Percentiles rank a stretch among this genome's conserved stretches.
phyloP scores from a whole-genome alignment of 2,113 vertebrate genomes.

The Menidia beryllina region DNA sequence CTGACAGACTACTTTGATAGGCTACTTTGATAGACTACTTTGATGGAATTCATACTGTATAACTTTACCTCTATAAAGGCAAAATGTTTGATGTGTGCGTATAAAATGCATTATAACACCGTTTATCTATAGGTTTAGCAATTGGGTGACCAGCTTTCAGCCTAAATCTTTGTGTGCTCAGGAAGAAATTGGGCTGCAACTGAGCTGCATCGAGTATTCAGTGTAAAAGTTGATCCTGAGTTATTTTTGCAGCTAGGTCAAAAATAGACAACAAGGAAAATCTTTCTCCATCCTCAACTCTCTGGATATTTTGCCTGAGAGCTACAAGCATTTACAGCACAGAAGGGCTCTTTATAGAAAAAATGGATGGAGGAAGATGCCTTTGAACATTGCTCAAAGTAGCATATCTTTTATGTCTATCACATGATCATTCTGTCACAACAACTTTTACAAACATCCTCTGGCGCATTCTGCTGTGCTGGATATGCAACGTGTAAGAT shows the following conservation, averaged over 20 bases:
- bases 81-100: conserved; percentile 37
- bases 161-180: conserved; percentile 26
- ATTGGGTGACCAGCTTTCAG: conserved; percentile 9
- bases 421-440: conserved; percentile 19
- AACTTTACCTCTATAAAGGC: conserved; percentile 36
- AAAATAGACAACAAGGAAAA: conserved; percentile 67
- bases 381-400: conserved; percentile 39
- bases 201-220: conserved; percentile 39
- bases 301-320: conserved; percentile 47
- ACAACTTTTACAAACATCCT: conserved; percentile 8
- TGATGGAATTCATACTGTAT: conserved; percentile 37
- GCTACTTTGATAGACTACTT: conserved; percentile 21
- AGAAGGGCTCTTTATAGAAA: conserved; percentile 49
- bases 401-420: conserved; percentile 13
- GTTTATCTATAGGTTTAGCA: conserved; percentile 40
- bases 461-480: background rate
- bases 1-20: conserved; percentile 23
- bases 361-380: conserved; percentile 23
- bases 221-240: conserved; percentile 37
- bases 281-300: conserved; percentile 52
- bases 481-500: background rate
- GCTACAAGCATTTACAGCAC: conserved; percentile 54
- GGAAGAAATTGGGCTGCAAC: conserved; percentile 33
- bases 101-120: conserved; percentile 39
- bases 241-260: conserved; percentile 73